Evolutionary conservation across 53 echinoderm and acorn worm species (phyloP).

Genomic region (Temnopleurus reevesii): DNA sequence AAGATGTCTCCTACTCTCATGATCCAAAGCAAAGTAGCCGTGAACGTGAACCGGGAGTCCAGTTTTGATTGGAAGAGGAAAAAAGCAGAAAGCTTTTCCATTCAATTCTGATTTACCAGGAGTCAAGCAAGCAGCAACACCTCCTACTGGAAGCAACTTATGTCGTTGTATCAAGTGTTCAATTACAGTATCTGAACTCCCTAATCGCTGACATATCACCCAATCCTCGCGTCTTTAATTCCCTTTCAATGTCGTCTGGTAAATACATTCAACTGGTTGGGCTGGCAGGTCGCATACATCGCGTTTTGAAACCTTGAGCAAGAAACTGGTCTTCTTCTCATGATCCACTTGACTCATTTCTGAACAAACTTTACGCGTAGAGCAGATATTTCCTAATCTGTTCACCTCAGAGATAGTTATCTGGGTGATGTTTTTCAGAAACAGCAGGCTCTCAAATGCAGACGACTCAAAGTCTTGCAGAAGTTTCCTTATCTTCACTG

Average conservation of each 20-base stretch:
- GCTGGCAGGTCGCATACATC: neutral
- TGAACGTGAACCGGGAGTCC: slow-evolving; percentile 83
- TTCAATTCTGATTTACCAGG: too few relatives aligned
- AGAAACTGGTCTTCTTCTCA: neutral
- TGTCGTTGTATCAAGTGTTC: neutral
- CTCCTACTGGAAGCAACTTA: slow-evolving; percentile 63
- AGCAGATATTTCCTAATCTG: slow-evolving; percentile 7
- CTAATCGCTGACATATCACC: slow-evolving; percentile 59
- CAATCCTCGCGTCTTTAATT: slow-evolving; percentile 44
- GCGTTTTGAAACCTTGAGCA: neutral
- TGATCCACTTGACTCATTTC: slow-evolving; percentile 1
- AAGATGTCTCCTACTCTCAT: slow-evolving; percentile 63
- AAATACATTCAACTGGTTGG: neutral
- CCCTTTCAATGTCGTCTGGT: neutral
- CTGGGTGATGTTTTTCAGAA: slow-evolving; percentile 75
- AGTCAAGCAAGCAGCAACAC: slow-evolving; percentile 54
- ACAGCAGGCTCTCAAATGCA: slow-evolving; percentile 72
- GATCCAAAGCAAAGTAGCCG: slow-evolving; percentile 77
- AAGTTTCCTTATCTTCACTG: neutral
- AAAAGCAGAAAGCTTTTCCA: slow-evolving; percentile 61
- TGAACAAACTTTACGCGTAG: slow-evolving; percentile 54
- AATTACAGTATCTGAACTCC: neutral
- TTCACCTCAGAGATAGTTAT: slow-evolving; percentile 72
- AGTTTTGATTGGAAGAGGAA: slow-evolving; percentile 68
- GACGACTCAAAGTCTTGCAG: slow-evolving; percentile 38